Conservation (phyloP, 2,113 vertebrate genomes). For the Rhineura floridana region DNA sequence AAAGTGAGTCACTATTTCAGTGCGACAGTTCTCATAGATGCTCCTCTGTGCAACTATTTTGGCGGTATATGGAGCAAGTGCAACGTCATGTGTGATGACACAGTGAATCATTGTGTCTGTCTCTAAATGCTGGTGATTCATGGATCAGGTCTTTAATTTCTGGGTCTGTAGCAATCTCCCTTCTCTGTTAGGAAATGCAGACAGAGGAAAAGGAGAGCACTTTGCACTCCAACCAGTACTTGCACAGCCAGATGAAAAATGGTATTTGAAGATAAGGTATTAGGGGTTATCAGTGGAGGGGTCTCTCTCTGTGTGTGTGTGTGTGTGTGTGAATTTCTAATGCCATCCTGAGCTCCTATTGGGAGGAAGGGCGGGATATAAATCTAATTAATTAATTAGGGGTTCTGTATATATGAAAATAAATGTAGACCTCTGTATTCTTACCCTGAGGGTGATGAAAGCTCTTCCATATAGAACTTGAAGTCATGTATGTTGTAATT, state of each 20-base stretch:
- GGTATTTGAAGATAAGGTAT: constrained; percentile 52
- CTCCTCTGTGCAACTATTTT: not conserved
- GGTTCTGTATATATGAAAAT: not conserved
- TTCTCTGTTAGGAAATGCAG: not conserved
- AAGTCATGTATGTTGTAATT: not conserved
- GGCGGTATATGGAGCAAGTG: not conserved
- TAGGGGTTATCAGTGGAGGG: constrained; percentile 53
- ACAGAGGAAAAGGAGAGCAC: constrained; percentile 1
- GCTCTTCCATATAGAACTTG: not conserved
- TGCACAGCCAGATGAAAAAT: constrained; percentile 51
- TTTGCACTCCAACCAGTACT: constrained; percentile 43
- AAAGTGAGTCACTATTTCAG: not conserved
- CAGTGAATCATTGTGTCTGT: not conserved
- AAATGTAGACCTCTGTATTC: not conserved
- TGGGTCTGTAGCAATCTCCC: constrained; percentile 17
- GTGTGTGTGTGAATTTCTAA: too few species aligned
- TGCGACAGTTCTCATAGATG: not conserved
- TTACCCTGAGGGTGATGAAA: not conserved
- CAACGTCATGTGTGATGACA: not conserved
- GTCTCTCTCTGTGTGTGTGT: too few species aligned
- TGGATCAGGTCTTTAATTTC: not conserved
- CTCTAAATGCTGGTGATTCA: not conserved
- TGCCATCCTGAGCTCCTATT: too few species aligned
- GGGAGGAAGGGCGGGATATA: too few species aligned
- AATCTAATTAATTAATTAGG: too few species aligned